Evolutionary conservation across 2,888 invertebrate species (phyloP).

Genomic region (Caenorhabditis drosophilae): DNA sequence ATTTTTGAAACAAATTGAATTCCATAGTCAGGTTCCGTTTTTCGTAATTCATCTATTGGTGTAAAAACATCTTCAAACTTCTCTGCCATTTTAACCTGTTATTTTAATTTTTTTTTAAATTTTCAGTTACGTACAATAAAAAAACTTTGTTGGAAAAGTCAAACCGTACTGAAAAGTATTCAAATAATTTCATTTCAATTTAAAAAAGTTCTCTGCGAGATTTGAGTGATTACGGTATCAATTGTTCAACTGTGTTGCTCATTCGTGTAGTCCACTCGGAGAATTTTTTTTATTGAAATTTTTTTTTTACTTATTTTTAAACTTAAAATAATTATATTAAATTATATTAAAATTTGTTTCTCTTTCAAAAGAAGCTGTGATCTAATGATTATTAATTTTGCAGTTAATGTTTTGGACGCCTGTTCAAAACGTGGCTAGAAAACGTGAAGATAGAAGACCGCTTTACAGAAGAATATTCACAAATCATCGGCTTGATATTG

Average conservation of each 20-base stretch:
- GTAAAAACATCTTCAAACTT: conserved; percentile 10
- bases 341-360: too few relatives aligned
- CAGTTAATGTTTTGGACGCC: conserved; percentile 49
- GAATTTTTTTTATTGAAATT: conserved; percentile 6
- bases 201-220: conserved; percentile 3
- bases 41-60: conserved; percentile 14
- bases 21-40: conserved; percentile 12
- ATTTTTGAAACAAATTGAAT: not conserved
- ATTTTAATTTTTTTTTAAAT: too few relatives aligned
- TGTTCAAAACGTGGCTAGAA: conserved; percentile 38
- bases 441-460: conserved; percentile 60
- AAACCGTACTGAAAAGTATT: not conserved
- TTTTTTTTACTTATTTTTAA: not conserved
- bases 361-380: too few relatives aligned
- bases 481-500: conserved; percentile 63
- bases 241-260: conserved; percentile 14
- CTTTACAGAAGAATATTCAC: conserved; percentile 66
- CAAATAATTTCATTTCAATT: too few relatives aligned
- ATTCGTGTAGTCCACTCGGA: conserved; percentile 34
- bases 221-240: conserved; percentile 20
- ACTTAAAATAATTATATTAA: not conserved
- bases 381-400: conserved; percentile 2
- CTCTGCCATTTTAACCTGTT: not conserved
- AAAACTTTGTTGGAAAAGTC: not conserved
- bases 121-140: not conserved